phyloP scores from a whole-genome alignment of 2,113 vertebrate species.

The Lamprotornis superbus region DNA sequence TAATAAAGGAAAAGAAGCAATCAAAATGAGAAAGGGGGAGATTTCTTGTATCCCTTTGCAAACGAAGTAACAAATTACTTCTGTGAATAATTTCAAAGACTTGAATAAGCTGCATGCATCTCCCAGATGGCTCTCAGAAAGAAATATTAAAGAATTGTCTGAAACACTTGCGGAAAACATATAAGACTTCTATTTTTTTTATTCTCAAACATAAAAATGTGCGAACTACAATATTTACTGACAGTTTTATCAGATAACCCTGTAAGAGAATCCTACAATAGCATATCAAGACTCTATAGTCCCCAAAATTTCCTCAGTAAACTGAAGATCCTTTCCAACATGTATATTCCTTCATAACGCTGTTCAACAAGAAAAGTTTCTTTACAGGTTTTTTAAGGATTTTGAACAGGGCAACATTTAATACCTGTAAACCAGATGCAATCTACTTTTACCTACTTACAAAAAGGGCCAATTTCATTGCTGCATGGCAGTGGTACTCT shows the following conservation, averaged over 20 bases:
- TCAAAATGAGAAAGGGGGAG: slow-evolving; percentile 51
- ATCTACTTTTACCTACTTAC: neutral
- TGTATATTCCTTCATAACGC: neutral
- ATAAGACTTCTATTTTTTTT: neutral
- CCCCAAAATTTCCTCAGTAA: slow-evolving; percentile 12
- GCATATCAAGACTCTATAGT: neutral
- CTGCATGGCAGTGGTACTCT: neutral
- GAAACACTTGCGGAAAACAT: slow-evolving; percentile 9
- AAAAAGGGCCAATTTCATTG: neutral
- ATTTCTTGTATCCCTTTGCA: slow-evolving; percentile 49
- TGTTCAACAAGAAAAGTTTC: neutral
- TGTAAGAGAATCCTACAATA: slow-evolving; percentile 12
- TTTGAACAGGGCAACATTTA: neutral
- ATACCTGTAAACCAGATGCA: neutral
- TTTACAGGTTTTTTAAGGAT: neutral
- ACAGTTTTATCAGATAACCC: neutral
- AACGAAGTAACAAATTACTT: slow-evolving; percentile 58
- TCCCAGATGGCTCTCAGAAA: slow-evolving; percentile 38
- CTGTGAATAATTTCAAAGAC: slow-evolving; percentile 65
- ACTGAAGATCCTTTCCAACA: neutral
- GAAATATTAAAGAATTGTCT: slow-evolving; percentile 19
- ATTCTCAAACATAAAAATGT: slow-evolving; percentile 34
- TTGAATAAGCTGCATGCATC: slow-evolving; percentile 31
- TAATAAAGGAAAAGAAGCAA: slow-evolving; percentile 62
- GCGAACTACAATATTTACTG: slow-evolving; percentile 40